These are phyloP conservation scores for Aplocera efformata DNA, from an alignment of 2,888 invertebrate species.

Conservation along the genomic window DNA sequence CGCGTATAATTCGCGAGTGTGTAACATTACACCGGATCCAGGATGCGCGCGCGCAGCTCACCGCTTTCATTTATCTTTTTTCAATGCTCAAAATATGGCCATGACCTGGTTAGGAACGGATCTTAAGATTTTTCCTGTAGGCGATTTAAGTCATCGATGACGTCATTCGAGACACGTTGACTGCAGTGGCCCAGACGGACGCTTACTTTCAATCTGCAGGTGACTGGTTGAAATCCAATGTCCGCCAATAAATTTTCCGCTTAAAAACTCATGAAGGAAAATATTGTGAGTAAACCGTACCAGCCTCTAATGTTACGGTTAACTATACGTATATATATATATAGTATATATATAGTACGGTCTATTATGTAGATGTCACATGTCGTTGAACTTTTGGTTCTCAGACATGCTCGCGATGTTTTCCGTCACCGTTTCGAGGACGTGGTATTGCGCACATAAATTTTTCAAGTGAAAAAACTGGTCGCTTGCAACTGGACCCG, in stretches of 20 bases:
- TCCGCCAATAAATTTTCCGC: constrained; percentile 1
- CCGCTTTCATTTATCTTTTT: constrained; percentile 55
- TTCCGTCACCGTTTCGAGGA: too few relatives aligned
- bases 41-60: constrained; percentile 44
- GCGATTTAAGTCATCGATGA: background rate
- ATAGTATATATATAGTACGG: too few relatives aligned
- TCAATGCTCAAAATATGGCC: constrained; percentile 26
- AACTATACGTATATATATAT: too few relatives aligned
- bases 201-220: background rate
- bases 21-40: constrained; percentile 52
- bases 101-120: constrained; percentile 31
- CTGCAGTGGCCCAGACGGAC: too few relatives aligned
- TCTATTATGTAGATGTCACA: too few relatives aligned
- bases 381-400: too few relatives aligned
- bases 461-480: too few relatives aligned
- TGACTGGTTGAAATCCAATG: background rate
- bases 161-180: too few relatives aligned
- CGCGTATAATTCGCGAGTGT: constrained; percentile 35
- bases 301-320: background rate
- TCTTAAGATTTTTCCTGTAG: background rate
- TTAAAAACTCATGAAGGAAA: background rate
- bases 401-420: too few relatives aligned
- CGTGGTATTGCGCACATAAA: too few relatives aligned
- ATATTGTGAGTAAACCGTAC: too few relatives aligned
- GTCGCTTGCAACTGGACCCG: too few relatives aligned